A percentile compares a stretch with the other conserved stretches of the same genome.
Evolutionary conservation across 2,797 vertebrate species (phyloP).

Genomic region (Cryptoblepharus egeriae): DNA sequence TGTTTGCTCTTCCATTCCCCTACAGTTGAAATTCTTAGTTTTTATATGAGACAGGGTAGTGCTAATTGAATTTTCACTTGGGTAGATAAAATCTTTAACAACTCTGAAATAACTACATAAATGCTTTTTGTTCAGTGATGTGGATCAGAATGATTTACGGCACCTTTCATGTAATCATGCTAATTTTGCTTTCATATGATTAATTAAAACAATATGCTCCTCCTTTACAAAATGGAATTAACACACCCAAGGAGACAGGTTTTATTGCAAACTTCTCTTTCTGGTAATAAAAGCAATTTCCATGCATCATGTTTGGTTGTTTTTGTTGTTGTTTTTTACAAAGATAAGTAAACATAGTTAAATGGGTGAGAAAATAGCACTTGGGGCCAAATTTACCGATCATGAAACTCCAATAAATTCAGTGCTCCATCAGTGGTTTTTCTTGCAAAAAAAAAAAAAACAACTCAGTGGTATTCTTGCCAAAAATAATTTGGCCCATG

Average conservation of each 20-base stretch:
- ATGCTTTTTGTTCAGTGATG: slow-evolving; percentile 78
- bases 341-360: slow-evolving; percentile 45
- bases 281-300: slow-evolving; percentile 70
- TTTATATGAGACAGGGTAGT: slow-evolving; percentile 74
- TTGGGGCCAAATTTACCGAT: neutral
- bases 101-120: slow-evolving; percentile 76
- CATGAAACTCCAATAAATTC: accelerated
- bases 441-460: neutral
- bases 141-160: slow-evolving; percentile 81
- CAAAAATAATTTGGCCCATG: neutral
- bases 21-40: slow-evolving; percentile 74
- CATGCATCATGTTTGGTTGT: slow-evolving; percentile 46
- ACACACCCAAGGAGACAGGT: slow-evolving; percentile 71
- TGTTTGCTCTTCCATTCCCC: slow-evolving; percentile 65
- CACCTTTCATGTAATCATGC: slow-evolving; percentile 80
- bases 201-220: slow-evolving; percentile 84
- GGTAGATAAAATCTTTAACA: slow-evolving; percentile 85
- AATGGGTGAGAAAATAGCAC: slow-evolving; percentile 42
- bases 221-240: slow-evolving; percentile 78
- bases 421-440: too few species aligned
- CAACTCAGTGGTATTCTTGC: neutral
- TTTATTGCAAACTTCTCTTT: slow-evolving; percentile 73
- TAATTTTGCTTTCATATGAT: slow-evolving; percentile 83
- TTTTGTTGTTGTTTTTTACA: too few species aligned
- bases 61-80: slow-evolving; percentile 84